phyloP scores from a whole-genome alignment of 2,888 invertebrate genomes.

The Cephonodes hylas region DNA sequence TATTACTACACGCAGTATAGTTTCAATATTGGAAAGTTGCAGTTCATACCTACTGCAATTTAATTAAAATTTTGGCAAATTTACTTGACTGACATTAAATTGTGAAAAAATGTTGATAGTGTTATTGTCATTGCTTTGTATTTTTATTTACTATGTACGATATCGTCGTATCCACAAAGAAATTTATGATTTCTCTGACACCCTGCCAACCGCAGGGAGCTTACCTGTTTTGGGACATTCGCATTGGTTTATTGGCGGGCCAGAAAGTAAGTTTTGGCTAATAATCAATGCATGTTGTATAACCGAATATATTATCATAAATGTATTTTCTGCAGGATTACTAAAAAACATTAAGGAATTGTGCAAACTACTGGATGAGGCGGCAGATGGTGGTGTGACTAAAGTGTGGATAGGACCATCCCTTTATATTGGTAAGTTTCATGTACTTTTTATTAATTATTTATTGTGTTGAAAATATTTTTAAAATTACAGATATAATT shows the following conservation, averaged over 20 bases:
- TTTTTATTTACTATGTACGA: background rate
- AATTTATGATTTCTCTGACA: conserved; percentile 39
- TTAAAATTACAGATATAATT: background rate
- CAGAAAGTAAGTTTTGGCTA: conserved; percentile 46
- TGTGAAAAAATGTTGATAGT: background rate
- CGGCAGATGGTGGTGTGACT: conserved; percentile 39
- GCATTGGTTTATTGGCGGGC: conserved; percentile 64
- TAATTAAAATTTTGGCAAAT: background rate
- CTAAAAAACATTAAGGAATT: background rate
- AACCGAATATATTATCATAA: background rate
- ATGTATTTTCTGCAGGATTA: background rate
- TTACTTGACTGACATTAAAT: background rate
- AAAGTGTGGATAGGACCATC: conserved; percentile 61
- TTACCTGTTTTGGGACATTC: conserved; percentile 60
- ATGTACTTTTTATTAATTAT: background rate
- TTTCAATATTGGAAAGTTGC: background rate
- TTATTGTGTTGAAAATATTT: background rate
- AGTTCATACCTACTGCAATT: background rate
- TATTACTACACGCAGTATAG: conserved; percentile 36
- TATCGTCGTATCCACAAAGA: background rate
- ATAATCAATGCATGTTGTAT: too few species aligned
- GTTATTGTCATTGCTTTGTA: background rate
- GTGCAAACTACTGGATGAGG: conserved; percentile 31
- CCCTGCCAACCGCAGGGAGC: conserved; percentile 43
- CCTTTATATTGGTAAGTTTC: conserved; percentile 53